phyloP scores from a whole-genome alignment of 1,140 invertebrate genomes.

The Rhagoletis pomonella region DNA sequence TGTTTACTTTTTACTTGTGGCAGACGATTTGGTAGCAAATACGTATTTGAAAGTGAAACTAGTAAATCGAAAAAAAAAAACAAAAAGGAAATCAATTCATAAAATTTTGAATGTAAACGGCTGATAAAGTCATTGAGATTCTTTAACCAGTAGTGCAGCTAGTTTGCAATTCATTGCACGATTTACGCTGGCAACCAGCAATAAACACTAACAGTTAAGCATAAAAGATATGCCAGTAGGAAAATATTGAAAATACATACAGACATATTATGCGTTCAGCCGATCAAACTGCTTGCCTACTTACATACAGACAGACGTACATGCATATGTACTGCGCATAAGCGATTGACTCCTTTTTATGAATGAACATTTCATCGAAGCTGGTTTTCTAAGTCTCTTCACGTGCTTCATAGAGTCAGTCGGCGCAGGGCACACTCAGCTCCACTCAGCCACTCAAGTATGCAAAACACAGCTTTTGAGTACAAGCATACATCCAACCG shows the following conservation, averaged over 20 bases:
- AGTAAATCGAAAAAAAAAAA: not conserved
- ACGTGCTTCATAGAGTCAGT: not conserved
- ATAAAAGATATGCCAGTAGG: too few species aligned
- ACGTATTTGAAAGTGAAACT: slow-evolving; percentile 44
- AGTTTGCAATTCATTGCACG: slow-evolving; percentile 14
- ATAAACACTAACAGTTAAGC: not conserved
- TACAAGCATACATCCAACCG: not conserved
- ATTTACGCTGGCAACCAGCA: not conserved
- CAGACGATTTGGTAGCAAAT: not conserved
- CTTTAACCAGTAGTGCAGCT: not conserved
- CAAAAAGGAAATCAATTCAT: slow-evolving; percentile 44
- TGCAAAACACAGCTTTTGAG: slow-evolving; percentile 14
- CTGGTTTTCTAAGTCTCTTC: slow-evolving; percentile 45
- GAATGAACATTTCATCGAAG: slow-evolving; percentile 9
- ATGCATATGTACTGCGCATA: not conserved
- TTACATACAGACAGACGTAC: not conserved
- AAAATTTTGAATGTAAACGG: not conserved
- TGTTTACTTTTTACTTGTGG: not conserved
- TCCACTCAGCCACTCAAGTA: slow-evolving; percentile 4
- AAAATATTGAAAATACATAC: not conserved
- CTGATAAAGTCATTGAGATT: slow-evolving; percentile 42
- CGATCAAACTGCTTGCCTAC: not conserved
- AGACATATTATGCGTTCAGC: not conserved
- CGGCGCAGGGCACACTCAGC: not conserved
- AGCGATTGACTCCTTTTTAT: slow-evolving; percentile 42